These are phyloP conservation scores for Takifugu ocellatus DNA, from an alignment of 2,797 vertebrate species.

Conservation along the genomic window DNA sequence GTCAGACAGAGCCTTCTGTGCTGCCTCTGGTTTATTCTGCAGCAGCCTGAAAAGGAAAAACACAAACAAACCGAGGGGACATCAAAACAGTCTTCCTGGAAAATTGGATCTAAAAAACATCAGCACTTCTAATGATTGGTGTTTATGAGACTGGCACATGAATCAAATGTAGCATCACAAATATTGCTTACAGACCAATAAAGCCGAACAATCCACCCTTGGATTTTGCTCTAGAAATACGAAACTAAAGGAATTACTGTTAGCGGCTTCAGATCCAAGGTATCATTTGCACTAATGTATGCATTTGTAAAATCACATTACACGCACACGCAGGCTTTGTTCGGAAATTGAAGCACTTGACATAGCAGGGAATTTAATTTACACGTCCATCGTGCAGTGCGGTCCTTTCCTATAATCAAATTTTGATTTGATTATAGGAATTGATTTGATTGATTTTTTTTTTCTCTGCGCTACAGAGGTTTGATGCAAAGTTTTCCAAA, in stretches of 20 bases:
- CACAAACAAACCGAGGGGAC: not conserved
- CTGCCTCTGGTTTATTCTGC: slow-evolving; percentile 72
- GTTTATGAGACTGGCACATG: slow-evolving; percentile 12
- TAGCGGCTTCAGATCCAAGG: not conserved
- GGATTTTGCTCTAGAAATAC: not conserved
- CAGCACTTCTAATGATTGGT: slow-evolving; percentile 13
- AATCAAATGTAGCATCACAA: slow-evolving; percentile 8
- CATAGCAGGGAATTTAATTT: not conserved
- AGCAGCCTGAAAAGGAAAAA: slow-evolving; percentile 63
- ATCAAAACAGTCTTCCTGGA: slow-evolving; percentile 16
- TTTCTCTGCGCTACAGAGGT: not conserved
- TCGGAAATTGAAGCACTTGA: not conserved
- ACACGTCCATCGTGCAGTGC: no score
- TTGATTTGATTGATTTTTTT: no score
- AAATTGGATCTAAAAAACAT: slow-evolving; percentile 14
- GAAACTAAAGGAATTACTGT: slow-evolving; percentile 1
- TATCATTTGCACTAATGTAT: not conserved
- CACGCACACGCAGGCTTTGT: not conserved
- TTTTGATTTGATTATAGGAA: no score
- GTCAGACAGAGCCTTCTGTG: slow-evolving; percentile 78
- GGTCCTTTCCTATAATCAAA: no score
- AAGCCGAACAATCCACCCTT: not conserved
- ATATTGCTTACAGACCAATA: not conserved
- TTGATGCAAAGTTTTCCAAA: not conserved
- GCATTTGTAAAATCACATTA: slow-evolving; percentile 6